Base-by-base conservation (phyloP, 92 coral and sea anemone species). In the Phenganax stokvisi region DNA sequence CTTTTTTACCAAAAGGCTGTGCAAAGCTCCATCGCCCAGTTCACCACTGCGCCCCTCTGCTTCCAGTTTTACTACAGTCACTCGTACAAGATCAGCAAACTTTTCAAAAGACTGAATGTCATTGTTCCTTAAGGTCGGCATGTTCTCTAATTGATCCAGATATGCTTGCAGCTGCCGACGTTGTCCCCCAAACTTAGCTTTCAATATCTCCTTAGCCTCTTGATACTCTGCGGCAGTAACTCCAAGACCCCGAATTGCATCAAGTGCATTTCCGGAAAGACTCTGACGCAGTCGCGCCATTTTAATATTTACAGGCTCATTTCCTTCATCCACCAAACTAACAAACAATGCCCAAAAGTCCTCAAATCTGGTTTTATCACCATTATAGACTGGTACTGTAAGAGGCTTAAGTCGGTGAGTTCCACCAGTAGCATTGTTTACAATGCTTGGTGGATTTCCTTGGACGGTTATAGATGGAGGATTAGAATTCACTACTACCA, bases 221-320 rank as follows among this genome's bases (percentile, higher is more conserved):
- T 85, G 62, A 67, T 87, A 87, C 56, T 87, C 87, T 6, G 81
- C 69, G 6, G 68, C 87, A 6, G 92, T 13, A 57, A 84, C 84
- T 2, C 90, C 90, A 10, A 81, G 70, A 6, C 89, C 89, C 44
- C 79, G 54, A 1, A 89, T 85, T 15, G 90, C 82, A 51, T 81
- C 87, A 27, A 87, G 75, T 4, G 87, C 92, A 30, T 31, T 57
- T 55, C 88, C 90, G 7, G 55, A 52, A 29, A 84, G 56, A 74
- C 92, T 80, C 69, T 87, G 86, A 56, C 88, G 82, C 81, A 84
- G 64, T 37, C 88, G 56, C 5, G 85, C 92, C 89, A 89, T 89
- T 61, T 89, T 86, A 8, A 79, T 70, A 67, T 86, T 86, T 52
- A 78, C 79, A 15, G 89, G 88, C 74, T 87, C 85, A 5, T n/a